Evolutionary conservation across 1,140 invertebrate genomes (phyloP).

Genomic region (Frieseomelitta varia): DNA sequence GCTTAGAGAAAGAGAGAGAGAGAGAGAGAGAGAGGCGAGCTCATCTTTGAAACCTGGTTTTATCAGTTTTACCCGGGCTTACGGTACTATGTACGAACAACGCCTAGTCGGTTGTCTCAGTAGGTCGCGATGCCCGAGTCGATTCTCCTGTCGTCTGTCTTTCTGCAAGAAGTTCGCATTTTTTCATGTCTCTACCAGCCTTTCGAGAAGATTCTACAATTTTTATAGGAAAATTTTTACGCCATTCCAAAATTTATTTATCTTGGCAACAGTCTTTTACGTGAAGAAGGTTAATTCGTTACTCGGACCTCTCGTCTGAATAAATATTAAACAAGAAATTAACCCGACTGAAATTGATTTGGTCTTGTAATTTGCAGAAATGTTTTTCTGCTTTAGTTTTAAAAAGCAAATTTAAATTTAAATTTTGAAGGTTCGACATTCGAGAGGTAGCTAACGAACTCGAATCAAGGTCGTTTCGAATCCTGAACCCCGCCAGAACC

Average conservation of each 20-base stretch:
- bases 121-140: slow-evolving; percentile 37
- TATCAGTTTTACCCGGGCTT: slow-evolving; percentile 66
- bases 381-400: no score
- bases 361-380: no score
- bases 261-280: no score
- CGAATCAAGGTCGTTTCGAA: neutral
- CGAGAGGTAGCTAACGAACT: neutral
- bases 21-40: slow-evolving; percentile 30
- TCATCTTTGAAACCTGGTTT: slow-evolving; percentile 58
- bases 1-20: slow-evolving; percentile 25
- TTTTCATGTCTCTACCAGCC: neutral
- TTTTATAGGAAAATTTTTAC: neutral
- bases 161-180: neutral
- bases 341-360: no score
- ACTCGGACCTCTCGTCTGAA: no score
- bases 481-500: neutral
- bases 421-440: neutral
- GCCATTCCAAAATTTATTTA: neutral
- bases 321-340: no score
- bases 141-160: neutral
- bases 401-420: no score
- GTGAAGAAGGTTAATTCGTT: no score
- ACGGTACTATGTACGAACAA: slow-evolving; percentile 54
- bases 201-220: neutral
- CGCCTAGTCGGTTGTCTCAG: slow-evolving; percentile 23